A percentile compares a stretch with the other conserved stretches of the same genome.
These are phyloP conservation scores for Ibidorhyncha struthersii DNA, from an alignment of 2,113 vertebrate species.

Conservation along the genomic window DNA sequence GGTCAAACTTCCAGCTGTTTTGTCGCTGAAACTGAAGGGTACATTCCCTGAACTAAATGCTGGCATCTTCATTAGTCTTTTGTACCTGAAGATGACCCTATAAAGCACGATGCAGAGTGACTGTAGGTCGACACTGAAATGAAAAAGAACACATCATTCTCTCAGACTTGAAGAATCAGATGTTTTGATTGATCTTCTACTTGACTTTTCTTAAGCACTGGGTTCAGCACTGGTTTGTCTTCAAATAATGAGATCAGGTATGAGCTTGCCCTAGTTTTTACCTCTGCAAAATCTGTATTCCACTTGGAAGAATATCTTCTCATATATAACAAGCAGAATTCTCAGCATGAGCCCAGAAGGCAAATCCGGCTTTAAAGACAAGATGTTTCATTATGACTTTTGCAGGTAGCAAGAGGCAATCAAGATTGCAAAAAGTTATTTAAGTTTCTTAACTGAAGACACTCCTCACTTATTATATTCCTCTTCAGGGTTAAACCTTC, in stretches of 20 bases:
- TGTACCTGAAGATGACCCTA: not conserved
- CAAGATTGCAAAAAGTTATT: not conserved
- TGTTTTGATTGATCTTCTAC: not conserved
- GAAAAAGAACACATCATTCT: not conserved
- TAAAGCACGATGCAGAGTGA: not conserved
- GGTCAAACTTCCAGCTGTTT: not conserved
- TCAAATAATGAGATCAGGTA: not conserved
- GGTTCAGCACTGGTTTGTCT: not conserved
- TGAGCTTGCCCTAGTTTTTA: not conserved
- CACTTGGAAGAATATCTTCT: not conserved
- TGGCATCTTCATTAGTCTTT: not conserved
- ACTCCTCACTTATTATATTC: not conserved
- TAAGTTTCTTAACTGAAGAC: not conserved
- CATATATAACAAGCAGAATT: not conserved
- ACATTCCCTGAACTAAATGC: not conserved
- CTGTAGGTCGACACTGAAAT: not conserved
- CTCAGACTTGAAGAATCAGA: not conserved
- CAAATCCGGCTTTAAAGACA: slow-evolving; percentile 2
- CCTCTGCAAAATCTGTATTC: not conserved
- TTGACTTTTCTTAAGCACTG: not conserved
- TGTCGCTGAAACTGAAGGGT: not conserved
- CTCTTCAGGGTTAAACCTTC: not conserved
- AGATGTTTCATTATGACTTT: not conserved
- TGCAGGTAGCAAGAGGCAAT: not conserved
- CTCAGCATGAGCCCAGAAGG: not conserved